These are phyloP conservation scores for Lasaia peninsularis DNA, from an alignment of 1,140 invertebrate species.

Conservation along the genomic window DNA sequence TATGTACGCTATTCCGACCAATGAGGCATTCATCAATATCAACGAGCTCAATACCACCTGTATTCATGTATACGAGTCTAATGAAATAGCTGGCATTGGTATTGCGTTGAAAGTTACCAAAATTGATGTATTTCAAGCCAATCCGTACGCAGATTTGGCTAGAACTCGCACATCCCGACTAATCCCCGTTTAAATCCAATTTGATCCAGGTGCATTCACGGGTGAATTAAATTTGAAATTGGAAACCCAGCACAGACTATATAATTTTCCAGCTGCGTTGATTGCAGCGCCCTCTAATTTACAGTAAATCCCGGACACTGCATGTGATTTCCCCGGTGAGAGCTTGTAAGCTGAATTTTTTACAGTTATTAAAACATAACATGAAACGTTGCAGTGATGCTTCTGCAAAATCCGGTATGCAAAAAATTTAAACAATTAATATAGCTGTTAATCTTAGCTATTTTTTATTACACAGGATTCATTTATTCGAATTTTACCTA, in stretches of 20 bases:
- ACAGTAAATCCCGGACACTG: neutral
- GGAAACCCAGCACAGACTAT: constrained; percentile 11
- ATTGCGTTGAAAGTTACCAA: neutral
- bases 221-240: constrained; percentile 24
- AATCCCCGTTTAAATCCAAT: constrained; percentile 20
- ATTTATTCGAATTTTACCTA: no score
- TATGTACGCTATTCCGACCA: no score
- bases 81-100: neutral
- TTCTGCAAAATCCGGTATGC: neutral
- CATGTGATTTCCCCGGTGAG: neutral
- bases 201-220: constrained; percentile 19
- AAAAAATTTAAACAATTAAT: no score
- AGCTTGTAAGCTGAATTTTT: neutral
- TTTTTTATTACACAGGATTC: no score
- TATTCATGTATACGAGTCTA: neutral
- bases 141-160: constrained; percentile 14
- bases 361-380: neutral
- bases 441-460: no score
- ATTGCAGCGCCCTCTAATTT: constrained; percentile 9
- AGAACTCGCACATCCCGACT: constrained; percentile 18
- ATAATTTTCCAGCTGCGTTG: constrained; percentile 14
- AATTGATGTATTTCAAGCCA: constrained; percentile 10
- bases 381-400: neutral
- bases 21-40: neutral
- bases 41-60: neutral